Base-by-base conservation (phyloP, 2,888 invertebrate species). In the Eristalis pertinax region DNA sequence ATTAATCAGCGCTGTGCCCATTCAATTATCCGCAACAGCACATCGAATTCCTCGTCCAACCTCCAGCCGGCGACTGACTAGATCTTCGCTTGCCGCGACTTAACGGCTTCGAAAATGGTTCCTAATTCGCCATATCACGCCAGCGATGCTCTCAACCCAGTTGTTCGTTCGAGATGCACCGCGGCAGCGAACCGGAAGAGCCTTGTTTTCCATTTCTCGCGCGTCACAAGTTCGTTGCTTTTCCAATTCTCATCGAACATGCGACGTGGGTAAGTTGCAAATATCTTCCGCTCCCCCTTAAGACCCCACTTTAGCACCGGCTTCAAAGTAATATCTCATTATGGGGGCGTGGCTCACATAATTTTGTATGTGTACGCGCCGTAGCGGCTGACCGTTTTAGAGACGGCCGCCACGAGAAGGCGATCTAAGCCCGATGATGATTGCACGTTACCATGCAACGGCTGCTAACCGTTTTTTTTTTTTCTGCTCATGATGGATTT, bases 241-340 rank as follows among this genome's bases (percentile, higher is more conserved):
- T 67, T 79, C 63, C 84, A 80, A 84, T 84, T 87, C 80, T 68
- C 73, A 60, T 50, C 68, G 76, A 84, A 84, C 87, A 87, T 84
- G 84, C 87, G 76, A 84, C 26, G 7, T 1, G 11, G 24, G 24
- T 13, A 13, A 72, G 60, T 84, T 84, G 87, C 79, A 73, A 83
- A 87, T 80, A 41, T 63, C 58, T 75, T 65, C 15, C 56, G 11
- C 60, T 13, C 26, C 24, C 4, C 11, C 5, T 10, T 7, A 1
- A 22, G 15, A 19, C 15, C 0, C 4, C 72, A 29, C 62, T 5
- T 5, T 0, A 4, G 7, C 32, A 5, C 32, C 22, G 15, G 35
- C 5, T 22, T 26, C 74, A 58, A 70, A 65, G 84, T 60, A 73
- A 76, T 87, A 84, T 84, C 87, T 80, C 79, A 87, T 87, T 87